Base-by-base conservation (phyloP, 2,888 invertebrate species). In the Heliconius aoede region DNA sequence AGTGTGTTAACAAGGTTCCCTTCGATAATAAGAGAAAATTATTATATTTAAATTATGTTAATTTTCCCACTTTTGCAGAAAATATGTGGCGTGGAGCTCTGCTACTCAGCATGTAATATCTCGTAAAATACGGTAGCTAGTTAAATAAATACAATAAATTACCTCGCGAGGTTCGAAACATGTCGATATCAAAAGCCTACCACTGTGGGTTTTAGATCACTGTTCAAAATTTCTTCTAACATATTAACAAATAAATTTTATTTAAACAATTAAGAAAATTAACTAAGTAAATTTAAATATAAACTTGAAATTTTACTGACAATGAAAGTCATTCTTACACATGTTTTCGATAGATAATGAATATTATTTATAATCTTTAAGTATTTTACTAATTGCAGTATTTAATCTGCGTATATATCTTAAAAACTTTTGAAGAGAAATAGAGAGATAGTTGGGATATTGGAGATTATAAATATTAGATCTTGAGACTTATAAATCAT, bases 301-400 rank as follows among this genome's bases (percentile, higher is more conserved):
- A n/a, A 69, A 69, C 69, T 24, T 69, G 15, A n/a, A 30, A 55
- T 69, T 32, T 69, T 8, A 36, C 36, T 65, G 65, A 65, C 65
- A 65, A 36, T 24, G n/a, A 11, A 64, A 24, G 36, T 65, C 36
- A 36, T n/a, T n/a, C 36, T 65, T 36, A 36, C 65, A 18, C 3
- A 1, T 24, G 7, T 13, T 36, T 65, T 2, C 1, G 36, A 65
- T 36, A 65, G 65, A 65, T 65, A 15, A 65, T 36, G 24, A 24
- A 36, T n/a, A n/a, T n/a, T n/a, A 24, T 3, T n/a, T 26, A 24
- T 26, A 26, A 60, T 7, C 26, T 60, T 60, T 26, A 15, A 26
- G 26, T 0, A 60, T 15, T 13, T 26, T 5, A n/a, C n/a, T n/a
- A n/a, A n/a, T n/a, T n/a, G n/a, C 13, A 60, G 15, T 60, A 26